Evolutionary conservation across 1,140 invertebrate genomes (phyloP).

Genomic region (Ridgeia piscesae): DNA sequence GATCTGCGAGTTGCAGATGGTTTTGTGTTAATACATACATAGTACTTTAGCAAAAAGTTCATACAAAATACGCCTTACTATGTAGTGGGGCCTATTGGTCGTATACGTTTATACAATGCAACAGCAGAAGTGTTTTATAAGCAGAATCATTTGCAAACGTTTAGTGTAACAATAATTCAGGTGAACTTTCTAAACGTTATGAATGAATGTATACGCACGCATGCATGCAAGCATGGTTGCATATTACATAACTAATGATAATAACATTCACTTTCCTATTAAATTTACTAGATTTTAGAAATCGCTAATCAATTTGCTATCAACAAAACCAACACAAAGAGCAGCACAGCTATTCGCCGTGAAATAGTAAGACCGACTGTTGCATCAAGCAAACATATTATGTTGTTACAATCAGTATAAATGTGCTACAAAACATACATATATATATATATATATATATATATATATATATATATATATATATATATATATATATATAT

Average conservation of each 20-base stretch:
- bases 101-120: background rate
- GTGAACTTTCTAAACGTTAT: background rate
- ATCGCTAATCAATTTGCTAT: too few relatives aligned
- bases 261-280: too few relatives aligned
- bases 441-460: too few relatives aligned
- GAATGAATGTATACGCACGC: background rate
- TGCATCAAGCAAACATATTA: too few relatives aligned
- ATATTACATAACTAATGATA: too few relatives aligned
- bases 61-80: background rate
- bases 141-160: background rate
- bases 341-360: too few relatives aligned
- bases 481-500: background rate
- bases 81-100: background rate
- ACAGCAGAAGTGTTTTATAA: background rate
- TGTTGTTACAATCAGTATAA: background rate
- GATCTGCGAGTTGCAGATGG: background rate
- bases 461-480: constrained; percentile 8
- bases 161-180: background rate
- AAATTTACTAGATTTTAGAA: too few relatives aligned
- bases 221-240: too few relatives aligned
- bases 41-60: background rate
- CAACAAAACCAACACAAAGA: too few relatives aligned
- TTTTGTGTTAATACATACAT: background rate
- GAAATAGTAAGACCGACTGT: too few relatives aligned
- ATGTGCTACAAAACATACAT: background rate